Conservation (phyloP, 2,113 vertebrate species). For the Nycticorax nycticorax region DNA sequence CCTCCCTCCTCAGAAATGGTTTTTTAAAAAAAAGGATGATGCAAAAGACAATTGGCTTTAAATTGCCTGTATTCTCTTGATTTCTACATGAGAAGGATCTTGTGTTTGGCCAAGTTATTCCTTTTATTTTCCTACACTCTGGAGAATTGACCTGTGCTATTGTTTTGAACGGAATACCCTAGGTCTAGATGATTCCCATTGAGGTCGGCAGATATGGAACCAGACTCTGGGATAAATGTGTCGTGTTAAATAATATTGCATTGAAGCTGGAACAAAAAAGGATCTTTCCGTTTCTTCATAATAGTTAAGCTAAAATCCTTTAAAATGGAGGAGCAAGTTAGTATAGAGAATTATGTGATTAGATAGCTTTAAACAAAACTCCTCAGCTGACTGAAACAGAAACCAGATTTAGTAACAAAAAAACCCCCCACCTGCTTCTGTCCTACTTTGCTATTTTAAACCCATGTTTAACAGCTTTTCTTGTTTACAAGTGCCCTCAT, state of each 20-base stretch:
- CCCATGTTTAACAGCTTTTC: not conserved
- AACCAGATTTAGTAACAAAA: not conserved
- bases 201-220: fast-evolving
- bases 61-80: not conserved
- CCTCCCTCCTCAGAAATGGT: not conserved
- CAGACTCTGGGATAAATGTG: not conserved
- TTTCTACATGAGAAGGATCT: not conserved
- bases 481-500: not conserved
- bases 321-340: not conserved
- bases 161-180: not conserved
- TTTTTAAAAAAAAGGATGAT: not conserved
- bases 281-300: not conserved
- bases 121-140: not conserved
- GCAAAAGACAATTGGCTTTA: not conserved
- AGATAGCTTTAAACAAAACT: not conserved
- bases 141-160: not conserved
- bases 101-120: not conserved
- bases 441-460: not conserved
- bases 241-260: not conserved
- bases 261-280: not conserved
- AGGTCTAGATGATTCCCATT: not conserved
- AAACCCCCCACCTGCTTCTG: not conserved
- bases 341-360: not conserved
- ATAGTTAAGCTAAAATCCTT: not conserved
- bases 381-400: not conserved